Percentiles rank a stretch among this genome's conserved stretches.
Conservation (phyloP, 2,113 vertebrate species). For the Psittacula cyanocephala region DNA sequence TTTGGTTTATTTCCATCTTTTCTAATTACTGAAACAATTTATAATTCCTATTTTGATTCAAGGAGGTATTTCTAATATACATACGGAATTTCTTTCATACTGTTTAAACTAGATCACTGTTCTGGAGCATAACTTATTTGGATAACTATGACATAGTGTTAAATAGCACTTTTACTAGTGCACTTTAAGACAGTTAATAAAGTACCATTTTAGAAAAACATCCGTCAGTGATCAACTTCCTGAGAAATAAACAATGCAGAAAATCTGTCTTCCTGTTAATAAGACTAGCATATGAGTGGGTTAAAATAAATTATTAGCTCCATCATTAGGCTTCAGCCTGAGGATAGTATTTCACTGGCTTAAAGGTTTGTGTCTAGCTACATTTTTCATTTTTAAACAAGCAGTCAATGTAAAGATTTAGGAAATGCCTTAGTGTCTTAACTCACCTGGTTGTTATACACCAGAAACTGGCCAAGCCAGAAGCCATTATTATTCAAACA, state of each 20-base stretch:
- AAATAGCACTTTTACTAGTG: not conserved
- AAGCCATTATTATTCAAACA: not conserved
- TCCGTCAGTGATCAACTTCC: not conserved
- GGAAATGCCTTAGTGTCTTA: not conserved
- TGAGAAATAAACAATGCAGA: not conserved
- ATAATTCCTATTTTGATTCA: not conserved
- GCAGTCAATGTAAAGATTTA: not conserved
- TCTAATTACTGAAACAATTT: not conserved
- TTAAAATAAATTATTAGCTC: not conserved
- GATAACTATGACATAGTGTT: not conserved
- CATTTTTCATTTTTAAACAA: conserved; percentile 29
- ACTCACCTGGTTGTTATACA: not conserved
- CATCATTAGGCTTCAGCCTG: not conserved
- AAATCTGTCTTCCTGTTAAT: not conserved
- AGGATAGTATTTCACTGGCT: not conserved
- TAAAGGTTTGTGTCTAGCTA: not conserved
- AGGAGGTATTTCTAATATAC: not conserved
- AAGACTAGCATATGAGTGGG: not conserved
- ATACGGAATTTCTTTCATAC: not conserved
- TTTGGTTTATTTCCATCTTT: not conserved
- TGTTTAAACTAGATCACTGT: not conserved
- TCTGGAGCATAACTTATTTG: not conserved
- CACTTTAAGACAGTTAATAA: not conserved
- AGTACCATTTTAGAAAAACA: not conserved
- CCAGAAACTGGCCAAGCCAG: not conserved